phyloP scores from a whole-genome alignment of 2,797 vertebrate genomes.

The Brachyrhaphis roseni region DNA sequence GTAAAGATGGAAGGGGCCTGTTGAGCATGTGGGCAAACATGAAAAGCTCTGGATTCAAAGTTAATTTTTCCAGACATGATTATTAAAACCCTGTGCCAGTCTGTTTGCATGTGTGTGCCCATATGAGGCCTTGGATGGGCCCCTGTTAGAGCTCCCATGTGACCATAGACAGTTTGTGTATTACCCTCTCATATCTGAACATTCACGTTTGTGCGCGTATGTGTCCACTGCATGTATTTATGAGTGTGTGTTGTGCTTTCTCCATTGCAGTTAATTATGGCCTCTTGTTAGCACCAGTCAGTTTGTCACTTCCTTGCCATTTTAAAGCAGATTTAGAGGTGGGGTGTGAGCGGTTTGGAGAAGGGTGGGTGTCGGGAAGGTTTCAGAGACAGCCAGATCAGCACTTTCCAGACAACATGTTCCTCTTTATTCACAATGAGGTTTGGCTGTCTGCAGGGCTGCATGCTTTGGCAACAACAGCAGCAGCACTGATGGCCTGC shows the following conservation, averaged over 20 bases:
- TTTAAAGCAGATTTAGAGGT: conserved; percentile 70
- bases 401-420: conserved; percentile 60
- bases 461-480: conserved; percentile 48
- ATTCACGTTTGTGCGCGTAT: conserved; percentile 21
- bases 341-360: conserved; percentile 7
- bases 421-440: conserved; percentile 52
- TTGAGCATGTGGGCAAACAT: conserved; percentile 88
- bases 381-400: conserved; percentile 64
- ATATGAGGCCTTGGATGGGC: conserved; percentile 46
- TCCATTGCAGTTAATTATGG: conserved; percentile 79
- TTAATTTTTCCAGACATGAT: conserved; percentile 85
- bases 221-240: conserved; percentile 18
- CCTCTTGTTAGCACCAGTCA: conserved; percentile 77
- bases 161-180: conserved; percentile 50
- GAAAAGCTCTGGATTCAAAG: conserved; percentile 85
- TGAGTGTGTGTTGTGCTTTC: conserved; percentile 28
- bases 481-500: conserved; percentile 45
- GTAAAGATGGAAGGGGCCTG: conserved; percentile 84
- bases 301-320: conserved; percentile 72
- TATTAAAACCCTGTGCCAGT: conserved; percentile 84
- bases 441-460: conserved; percentile 46
- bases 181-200: conserved; percentile 47
- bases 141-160: conserved; percentile 37
- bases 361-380: not conserved
- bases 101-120: conserved; percentile 39